Base-by-base conservation (phyloP, 37 sponge, comb jelly and placozoan species). In the Halichondria panicea region DNA sequence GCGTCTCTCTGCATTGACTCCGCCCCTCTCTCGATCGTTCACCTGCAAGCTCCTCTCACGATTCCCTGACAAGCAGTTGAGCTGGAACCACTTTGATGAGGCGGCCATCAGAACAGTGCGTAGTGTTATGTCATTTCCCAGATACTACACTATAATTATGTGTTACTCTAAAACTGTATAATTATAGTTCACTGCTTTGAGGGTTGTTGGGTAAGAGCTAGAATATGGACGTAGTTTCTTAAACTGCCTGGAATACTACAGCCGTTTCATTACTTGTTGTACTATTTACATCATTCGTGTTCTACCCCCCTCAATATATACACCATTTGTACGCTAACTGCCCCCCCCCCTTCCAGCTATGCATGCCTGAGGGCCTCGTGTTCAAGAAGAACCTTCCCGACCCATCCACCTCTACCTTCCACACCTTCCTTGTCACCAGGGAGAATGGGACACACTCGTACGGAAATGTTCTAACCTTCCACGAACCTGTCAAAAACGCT, bases 401-500 rank as follows among this genome's bases (percentile, higher is more conserved):
- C 8, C 81, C 84, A 1, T 3, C 7, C 25, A 43, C 44, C 35
- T 64, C 65, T 42, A 30, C 62, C 40, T 89, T 90, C 41, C 97
- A 96, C 83, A 55, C 85, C 33, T 90, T 96, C 68, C 74, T 90
- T 43, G 80, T 96, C 78, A 96, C 97, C 4, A 40, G 88, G 28
- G 94, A 96, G 52, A 86, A 96, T 59, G 97, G 94, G 39, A 73
- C 80, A 11, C 81, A 69, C 19, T 40, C 73, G 7, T 87, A 88
- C 55, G 97, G 94, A 12, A 68, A 74, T 53, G 87, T 62, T 22
- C 81, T 93, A 44, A 89, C 84, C 13, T 93, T 68, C 76, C 72
- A 72, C 35, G 91, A 93, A 60, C 77, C 27, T 15, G 75, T 83
- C 8, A 66, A 27, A 12, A 57, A 81, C 71, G 30, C 35, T 0